phyloP scores from a whole-genome alignment of 2,113 vertebrate genomes.

The Gnathonemus echidnorhynchus region DNA sequence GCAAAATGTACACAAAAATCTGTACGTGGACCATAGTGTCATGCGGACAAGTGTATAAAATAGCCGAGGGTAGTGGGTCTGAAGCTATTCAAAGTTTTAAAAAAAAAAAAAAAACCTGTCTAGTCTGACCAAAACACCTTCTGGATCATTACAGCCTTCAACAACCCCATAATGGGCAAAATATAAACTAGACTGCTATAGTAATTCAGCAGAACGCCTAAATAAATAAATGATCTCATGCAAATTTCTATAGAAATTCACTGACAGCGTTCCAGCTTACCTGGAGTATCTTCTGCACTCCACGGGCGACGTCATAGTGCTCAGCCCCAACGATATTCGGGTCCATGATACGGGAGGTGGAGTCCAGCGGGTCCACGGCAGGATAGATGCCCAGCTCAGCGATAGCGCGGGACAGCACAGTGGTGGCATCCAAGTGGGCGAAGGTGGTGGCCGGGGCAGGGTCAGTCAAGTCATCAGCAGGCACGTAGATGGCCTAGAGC shows the following conservation, averaged over 20 bases:
- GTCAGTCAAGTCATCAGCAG: slow-evolving; percentile 93
- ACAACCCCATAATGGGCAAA: neutral
- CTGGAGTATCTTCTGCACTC: slow-evolving; percentile 96
- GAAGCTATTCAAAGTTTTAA: neutral
- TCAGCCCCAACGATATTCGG: slow-evolving; percentile 91
- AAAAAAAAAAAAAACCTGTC: neutral
- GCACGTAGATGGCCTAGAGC: slow-evolving; percentile 88
- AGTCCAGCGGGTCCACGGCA: slow-evolving; percentile 90
- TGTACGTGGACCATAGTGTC: neutral
- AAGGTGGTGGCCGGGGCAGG: slow-evolving; percentile 96
- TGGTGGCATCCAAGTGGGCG: slow-evolving; percentile 96
- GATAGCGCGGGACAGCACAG: slow-evolving; percentile 89
- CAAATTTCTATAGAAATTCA: neutral
- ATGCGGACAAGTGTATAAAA: neutral
- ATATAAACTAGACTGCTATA: neutral
- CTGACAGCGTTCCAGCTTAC: slow-evolving; percentile 26
- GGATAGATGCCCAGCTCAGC: slow-evolving; percentile 96
- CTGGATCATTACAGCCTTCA: neutral
- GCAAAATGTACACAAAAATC: neutral
- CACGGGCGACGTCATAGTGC: slow-evolving; percentile 92
- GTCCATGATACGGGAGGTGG: slow-evolving; percentile 97
- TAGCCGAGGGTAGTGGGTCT: neutral
- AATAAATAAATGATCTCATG: neutral
- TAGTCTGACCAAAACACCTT: neutral
- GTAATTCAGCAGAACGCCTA: neutral